A percentile compares a stretch with the other conserved stretches of the same genome.
Conservation (phyloP, 2,113 vertebrate genomes). For the Ammospiza nelsoni region DNA sequence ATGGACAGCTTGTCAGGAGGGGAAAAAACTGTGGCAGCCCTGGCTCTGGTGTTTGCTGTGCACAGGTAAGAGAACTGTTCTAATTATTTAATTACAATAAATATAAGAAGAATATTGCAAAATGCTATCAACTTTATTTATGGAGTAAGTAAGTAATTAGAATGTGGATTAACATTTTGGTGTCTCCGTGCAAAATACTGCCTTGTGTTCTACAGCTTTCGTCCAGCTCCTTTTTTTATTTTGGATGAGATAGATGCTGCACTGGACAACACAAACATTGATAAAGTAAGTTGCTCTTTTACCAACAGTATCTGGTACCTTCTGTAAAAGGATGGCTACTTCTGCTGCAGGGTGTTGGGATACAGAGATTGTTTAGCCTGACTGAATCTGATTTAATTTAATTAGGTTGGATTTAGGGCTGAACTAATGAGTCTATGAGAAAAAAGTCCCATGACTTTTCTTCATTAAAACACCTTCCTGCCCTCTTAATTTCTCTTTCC, state of each 20-base stretch:
- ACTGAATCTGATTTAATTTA: neutral
- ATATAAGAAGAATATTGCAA: neutral
- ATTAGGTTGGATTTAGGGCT: neutral
- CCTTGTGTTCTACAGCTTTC: slow-evolving; percentile 78
- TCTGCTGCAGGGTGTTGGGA: neutral
- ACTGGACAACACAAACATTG: slow-evolving; percentile 92
- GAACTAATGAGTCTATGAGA: neutral
- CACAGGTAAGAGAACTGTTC: slow-evolving; percentile 81
- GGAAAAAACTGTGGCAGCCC: slow-evolving; percentile 90
- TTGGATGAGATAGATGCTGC: slow-evolving; percentile 96
- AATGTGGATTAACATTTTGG: neutral
- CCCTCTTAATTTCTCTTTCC: neutral
- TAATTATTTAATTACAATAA: neutral
- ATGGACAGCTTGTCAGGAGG: slow-evolving; percentile 96
- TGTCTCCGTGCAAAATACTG: neutral
- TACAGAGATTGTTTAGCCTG: neutral
- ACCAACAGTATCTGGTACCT: neutral
- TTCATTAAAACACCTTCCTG: neutral
- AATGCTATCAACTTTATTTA: neutral
- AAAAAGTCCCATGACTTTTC: neutral
- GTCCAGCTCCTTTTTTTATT: slow-evolving; percentile 92
- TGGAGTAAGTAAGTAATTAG: neutral
- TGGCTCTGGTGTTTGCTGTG: slow-evolving; percentile 92
- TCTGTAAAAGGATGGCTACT: neutral
- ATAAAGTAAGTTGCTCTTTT: slow-evolving; percentile 78